These are phyloP conservation scores for Siniperca chuatsi DNA, from an alignment of 2,113 vertebrate species.

Conservation along the genomic window DNA sequence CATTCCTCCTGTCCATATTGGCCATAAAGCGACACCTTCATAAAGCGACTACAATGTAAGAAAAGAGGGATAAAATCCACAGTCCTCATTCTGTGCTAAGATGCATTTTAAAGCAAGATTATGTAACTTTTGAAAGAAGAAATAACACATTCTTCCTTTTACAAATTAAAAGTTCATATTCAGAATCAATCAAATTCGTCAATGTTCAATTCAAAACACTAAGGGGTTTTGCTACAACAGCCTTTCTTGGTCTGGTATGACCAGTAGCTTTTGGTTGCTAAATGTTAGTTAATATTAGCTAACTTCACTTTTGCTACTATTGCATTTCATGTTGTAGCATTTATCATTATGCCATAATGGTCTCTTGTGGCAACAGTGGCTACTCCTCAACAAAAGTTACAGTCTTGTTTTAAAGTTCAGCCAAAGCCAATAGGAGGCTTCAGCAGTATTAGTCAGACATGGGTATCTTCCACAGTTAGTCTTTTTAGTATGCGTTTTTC, in stretches of 20 bases:
- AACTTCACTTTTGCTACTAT: too few relatives aligned
- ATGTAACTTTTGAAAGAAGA: neutral
- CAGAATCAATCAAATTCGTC: neutral
- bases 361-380: too few relatives aligned
- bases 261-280: neutral
- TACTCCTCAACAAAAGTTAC: too few relatives aligned
- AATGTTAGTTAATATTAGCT: too few relatives aligned
- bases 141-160: neutral
- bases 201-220: neutral
- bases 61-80: neutral
- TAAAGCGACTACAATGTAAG: neutral
- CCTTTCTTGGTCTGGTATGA: neutral
- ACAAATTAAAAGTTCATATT: neutral
- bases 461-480: neutral
- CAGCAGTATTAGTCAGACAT: neutral
- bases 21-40: neutral
- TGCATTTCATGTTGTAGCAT: too few relatives aligned
- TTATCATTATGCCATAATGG: too few relatives aligned
- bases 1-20: too few relatives aligned
- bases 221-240: neutral
- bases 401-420: neutral
- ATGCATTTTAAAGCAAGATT: neutral
- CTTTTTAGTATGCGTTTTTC: neutral
- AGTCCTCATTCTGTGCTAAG: neutral
- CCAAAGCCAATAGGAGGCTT: neutral